phyloP scores from a whole-genome alignment of 2,888 invertebrate species.

The Harmothoe impar region DNA sequence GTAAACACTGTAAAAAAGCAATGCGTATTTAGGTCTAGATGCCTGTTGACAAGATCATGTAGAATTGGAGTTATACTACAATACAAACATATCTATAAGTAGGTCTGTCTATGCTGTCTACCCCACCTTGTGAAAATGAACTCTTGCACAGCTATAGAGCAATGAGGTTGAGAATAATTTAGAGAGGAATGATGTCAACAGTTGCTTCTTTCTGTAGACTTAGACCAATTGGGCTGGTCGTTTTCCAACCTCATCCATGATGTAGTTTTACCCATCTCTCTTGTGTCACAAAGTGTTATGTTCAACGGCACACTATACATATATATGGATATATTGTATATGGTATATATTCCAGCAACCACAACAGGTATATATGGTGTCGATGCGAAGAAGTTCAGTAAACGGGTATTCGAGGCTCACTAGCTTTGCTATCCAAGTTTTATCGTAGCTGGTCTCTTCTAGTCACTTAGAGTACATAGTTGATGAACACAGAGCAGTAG shows the following conservation, averaged over 20 bases:
- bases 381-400: conserved; percentile 55
- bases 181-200: conserved; percentile 44
- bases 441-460: conserved; percentile 28
- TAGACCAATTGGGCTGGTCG: conserved; percentile 1
- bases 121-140: neutral
- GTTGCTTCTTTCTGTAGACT: conserved; percentile 41
- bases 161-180: neutral
- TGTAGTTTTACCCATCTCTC: conserved; percentile 6
- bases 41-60: neutral
- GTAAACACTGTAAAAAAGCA: neutral
- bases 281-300: conserved; percentile 11
- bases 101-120: neutral
- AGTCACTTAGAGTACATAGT: conserved; percentile 47
- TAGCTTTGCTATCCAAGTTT: conserved; percentile 57
- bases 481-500: neutral
- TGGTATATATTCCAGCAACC: conserved; percentile 22
- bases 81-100: conserved; percentile 33
- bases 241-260: neutral
- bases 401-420: conserved; percentile 59
- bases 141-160: neutral
- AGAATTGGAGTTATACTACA: neutral
- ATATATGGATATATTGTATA: conserved; percentile 23
- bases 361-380: conserved; percentile 18
- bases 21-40: neutral
- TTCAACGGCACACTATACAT: conserved; percentile 37